phyloP scores from a whole-genome alignment of 2,113 vertebrate species.

The Coracopsis vasa region DNA sequence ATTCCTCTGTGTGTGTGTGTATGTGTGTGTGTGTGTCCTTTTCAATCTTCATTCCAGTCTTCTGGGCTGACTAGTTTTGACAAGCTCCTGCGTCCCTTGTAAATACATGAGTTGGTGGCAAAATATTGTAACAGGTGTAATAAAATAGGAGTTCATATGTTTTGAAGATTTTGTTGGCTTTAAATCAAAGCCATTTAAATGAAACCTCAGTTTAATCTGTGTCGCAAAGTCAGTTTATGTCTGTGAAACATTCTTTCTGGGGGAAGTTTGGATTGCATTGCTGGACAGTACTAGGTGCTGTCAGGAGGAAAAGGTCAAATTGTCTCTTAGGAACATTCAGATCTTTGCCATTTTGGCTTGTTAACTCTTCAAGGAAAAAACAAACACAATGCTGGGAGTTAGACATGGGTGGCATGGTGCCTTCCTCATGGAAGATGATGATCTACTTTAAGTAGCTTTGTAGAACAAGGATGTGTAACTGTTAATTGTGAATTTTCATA shows the following conservation, averaged over 20 bases:
- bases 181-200: conserved; percentile 16
- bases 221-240: background rate
- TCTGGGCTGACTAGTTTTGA: conserved; percentile 14
- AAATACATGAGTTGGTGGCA: background rate
- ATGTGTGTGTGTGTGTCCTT: background rate
- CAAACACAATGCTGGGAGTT: background rate
- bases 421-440: background rate
- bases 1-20: background rate
- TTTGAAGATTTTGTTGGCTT: conserved; percentile 3
- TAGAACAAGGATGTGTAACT: background rate
- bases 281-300: background rate
- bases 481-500: background rate
- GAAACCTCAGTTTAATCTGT: background rate
- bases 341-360: background rate
- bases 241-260: background rate
- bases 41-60: conserved; percentile 12
- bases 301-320: background rate
- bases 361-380: background rate
- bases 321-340: background rate
- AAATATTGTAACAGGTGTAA: background rate
- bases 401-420: background rate
- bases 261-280: background rate
- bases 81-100: background rate
- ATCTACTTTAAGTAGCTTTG: background rate
- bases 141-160: background rate